Base-by-base conservation (phyloP, 92 coral and sea anemone species). In the Hydrozoanthus gracilis region DNA sequence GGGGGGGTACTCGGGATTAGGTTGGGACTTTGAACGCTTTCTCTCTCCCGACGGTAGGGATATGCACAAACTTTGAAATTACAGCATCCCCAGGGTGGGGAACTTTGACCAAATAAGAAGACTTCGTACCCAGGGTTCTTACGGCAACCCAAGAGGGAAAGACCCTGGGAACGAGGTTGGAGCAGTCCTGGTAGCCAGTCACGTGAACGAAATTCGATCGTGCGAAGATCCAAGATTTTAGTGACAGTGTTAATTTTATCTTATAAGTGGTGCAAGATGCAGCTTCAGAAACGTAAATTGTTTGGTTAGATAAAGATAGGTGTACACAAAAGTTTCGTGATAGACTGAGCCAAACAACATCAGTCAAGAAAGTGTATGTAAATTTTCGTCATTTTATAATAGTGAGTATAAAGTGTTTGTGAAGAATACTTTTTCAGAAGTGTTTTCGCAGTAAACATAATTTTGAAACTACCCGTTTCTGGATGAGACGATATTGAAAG, bases 191-290 rank as follows among this genome's bases (percentile, higher is more conserved):
- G 39, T 27, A 27, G 39, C 39, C 39, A 27, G 39, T 27, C 39
- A 27, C 39, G 39, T 27, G 39, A 27, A 27, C 39, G 39, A 27
- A 27, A 27, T 27, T 27, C 39, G 39, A 27, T 27, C n/a, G n/a
- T n/a, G n/a, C n/a, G n/a, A n/a, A n/a, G n/a, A n/a, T n/a, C n/a
- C n/a, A n/a, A n/a, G n/a, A n/a, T 62, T 62, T 62, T 62, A 62
- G 68, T 62, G 68, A 62, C 68, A 62, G 20, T 62, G 20, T 62
- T 62, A 62, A 62, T 17, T 62, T 62, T 62, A 62, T 62, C 68
- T 62, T 3, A 3, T 62, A 62, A 3, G 68, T 62, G 15, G 64
- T 56, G 64, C 64, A 56, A 56, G 64, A 56, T 52, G n/a, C n/a
- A n/a, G n/a, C n/a, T n/a, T n/a, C n/a, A n/a, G n/a, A n/a, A n/a